Base-by-base conservation (phyloP, 2,888 invertebrate genomes). In the Candidula unifasciata region DNA sequence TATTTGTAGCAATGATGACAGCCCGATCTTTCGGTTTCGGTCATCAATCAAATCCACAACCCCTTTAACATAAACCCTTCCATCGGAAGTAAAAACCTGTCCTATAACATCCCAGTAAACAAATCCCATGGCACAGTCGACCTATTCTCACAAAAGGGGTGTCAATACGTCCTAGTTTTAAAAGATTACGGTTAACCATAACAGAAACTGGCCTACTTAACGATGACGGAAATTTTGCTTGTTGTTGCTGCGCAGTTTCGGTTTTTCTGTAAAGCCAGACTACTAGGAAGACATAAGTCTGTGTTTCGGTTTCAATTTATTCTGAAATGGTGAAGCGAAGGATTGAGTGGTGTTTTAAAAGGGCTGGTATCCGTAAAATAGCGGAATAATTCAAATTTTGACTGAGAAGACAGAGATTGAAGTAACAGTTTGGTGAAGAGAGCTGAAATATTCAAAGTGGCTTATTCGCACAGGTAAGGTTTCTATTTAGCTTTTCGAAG, bases 181-280 rank as follows among this genome's bases (percentile, higher is more conserved):
- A 10, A 16, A 3, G 3, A 33, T 24, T 3, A 21, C 6, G 10
- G 24, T 8, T 37, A 37, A 69, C 37, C 37, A 69, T 5, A 69
- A 69, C 69, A 69, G 69, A 69, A 69, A 69, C 69, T 69, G 69
- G 35, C 69, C 35, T 69, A 69, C 35, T 69, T 69, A 30, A 10
- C 30, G 1, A 18, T 69, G 30, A 10, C 13, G 69, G 69, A 69
- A 69, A 69, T 33, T 69, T 24, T 21, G 6, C 27, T 6, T 2
- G 18, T 24, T 21, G 6, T 66, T 24, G 18, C 30, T 69, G 35
- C 69, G 69, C 24, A 69, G 69, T 69, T 69, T 69, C 69, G 69
- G 69, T 69, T 21, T 35, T 16, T 21, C 5, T 35, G 18, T 35
- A 21, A 6, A 21, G 35, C 21, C 35, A n/a, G n/a, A n/a, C n/a